Percentiles rank a stretch among this genome's conserved stretches.
Conservation (phyloP, 2,888 invertebrate species). For the Papilio elwesi region DNA sequence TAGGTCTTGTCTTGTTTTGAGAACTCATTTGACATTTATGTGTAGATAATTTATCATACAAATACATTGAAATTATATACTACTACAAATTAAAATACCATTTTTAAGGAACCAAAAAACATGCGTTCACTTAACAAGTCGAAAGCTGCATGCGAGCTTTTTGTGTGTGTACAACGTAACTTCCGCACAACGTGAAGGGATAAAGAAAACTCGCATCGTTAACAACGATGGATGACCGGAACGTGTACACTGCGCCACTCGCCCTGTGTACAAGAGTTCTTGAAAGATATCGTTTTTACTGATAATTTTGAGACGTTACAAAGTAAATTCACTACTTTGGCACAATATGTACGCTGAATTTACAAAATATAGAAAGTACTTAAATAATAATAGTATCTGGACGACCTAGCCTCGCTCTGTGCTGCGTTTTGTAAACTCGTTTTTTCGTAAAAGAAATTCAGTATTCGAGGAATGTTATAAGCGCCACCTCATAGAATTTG, state of each 20-base stretch:
- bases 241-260: conserved; percentile 16
- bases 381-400: too few species aligned
- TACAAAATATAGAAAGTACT: too few species aligned
- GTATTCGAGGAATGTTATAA: too few species aligned
- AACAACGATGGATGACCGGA: conserved; percentile 37
- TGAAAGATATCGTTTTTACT: conserved; percentile 20
- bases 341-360: too few species aligned
- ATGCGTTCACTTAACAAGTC: conserved; percentile 24
- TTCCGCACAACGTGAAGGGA: conserved; percentile 34
- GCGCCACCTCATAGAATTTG: too few species aligned
- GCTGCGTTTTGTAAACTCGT: too few species aligned
- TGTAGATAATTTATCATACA: too few species aligned
- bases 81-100: background rate
- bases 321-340: too few species aligned
- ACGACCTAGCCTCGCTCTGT: too few species aligned
- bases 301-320: background rate
- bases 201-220: conserved; percentile 37
- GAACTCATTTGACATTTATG: too few species aligned
- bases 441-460: too few species aligned
- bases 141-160: conserved; percentile 36
- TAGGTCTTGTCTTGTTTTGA: too few species aligned
- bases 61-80: background rate
- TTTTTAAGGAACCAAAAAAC: conserved; percentile 2
- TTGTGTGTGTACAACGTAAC: conserved; percentile 37
- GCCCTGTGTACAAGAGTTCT: conserved; percentile 21